Base-by-base conservation (phyloP, 2,113 vertebrate species). In the Orcinus orca region DNA sequence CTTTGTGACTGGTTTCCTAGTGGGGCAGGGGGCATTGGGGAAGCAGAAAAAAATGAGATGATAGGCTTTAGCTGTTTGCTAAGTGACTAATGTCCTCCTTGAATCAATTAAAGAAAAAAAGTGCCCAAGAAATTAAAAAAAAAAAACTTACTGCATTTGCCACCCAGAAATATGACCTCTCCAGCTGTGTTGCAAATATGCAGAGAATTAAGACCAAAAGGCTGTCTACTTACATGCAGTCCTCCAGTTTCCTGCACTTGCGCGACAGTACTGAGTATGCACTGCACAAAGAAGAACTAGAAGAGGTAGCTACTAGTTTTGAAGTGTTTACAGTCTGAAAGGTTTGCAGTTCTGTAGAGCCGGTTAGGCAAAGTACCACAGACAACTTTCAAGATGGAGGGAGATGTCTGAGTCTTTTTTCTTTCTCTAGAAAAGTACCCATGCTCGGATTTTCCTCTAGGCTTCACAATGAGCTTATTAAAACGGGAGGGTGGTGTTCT, bases 301-400 rank as follows among this genome's bases (percentile, higher is more conserved):
- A 92, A 90, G 50, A 60, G 83, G 71, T 68, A 83, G 53, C 85
- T 71, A 74, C 60, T 23, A 38, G 68, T 47, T 80, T 11, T 86
- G 68, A 77, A 94, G 96, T 92, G 95, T 97, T 97, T 96, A 77
- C 85, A 85, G 88, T 96, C 93, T 95, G 86, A 73, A 67, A 89
- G 74, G 58, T n/a, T 89, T 85, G 85, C 88, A 74, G 88, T 84
- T 94, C 65, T 93, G 77, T n/a, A 62, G 63, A 92, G 96, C 74
- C 14, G 0, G 50, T 65, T 80, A 67, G 29, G 70, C 91, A 73
- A 62, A 97, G 92, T 65, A 82, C 67, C 77, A 65, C n/a, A 86
- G 58, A 71, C 23, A 63, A 50, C 77, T 92, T 95, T 36, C 47
- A 89, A n/a, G 67, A 85, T 62, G 41, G 38, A 93, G 29, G 53